phyloP scores from a whole-genome alignment of 2,113 vertebrate genomes.

The Thamnophis sirtalis region DNA sequence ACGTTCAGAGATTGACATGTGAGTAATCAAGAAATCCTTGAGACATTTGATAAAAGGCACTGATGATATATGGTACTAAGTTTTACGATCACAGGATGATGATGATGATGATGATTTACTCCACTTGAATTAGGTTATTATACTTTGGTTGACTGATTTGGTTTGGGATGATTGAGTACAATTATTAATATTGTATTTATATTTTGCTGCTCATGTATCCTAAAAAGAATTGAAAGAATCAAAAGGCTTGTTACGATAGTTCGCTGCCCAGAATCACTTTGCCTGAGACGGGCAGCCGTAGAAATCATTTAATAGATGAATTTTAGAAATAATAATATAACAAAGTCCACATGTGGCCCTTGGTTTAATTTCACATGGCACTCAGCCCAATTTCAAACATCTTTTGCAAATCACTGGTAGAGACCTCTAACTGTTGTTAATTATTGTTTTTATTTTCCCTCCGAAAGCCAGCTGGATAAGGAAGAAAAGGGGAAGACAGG shows the following conservation, averaged over 20 bases:
- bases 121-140: background rate
- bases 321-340: background rate
- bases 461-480: background rate
- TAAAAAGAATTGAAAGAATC: background rate
- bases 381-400: background rate
- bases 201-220: background rate
- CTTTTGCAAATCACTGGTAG: background rate
- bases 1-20: background rate
- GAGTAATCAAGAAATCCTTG: background rate
- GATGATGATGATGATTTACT: background rate
- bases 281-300: background rate
- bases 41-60: background rate
- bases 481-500: background rate
- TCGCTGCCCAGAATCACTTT: background rate
- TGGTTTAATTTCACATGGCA: background rate
- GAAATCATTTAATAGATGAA: background rate
- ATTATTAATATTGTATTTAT: background rate
- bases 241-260: background rate
- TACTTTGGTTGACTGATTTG: background rate
- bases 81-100: background rate
- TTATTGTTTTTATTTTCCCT: background rate
- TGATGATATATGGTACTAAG: background rate
- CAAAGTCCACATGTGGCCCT: background rate
- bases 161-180: background rate
- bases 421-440: background rate